Percentiles rank a stretch among this genome's conserved stretches.
phyloP scores from a whole-genome alignment of 30 jellyfish, hydroid and myxozoan genomes.

The Aurelia coerulea region DNA sequence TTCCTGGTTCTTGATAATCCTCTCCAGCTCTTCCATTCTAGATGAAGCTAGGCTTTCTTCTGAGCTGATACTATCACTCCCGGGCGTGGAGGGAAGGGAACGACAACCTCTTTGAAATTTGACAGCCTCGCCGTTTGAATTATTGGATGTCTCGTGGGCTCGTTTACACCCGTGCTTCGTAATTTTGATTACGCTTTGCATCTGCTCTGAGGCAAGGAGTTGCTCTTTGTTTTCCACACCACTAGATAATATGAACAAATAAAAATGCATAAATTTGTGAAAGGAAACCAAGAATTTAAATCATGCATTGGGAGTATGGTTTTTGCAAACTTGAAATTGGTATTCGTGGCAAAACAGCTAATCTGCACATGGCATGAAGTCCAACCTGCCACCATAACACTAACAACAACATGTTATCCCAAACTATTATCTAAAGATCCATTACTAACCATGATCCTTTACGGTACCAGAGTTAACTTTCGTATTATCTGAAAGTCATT shows the following conservation, averaged over 20 bases:
- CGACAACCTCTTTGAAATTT: conserved; percentile 48
- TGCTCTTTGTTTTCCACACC: conserved; percentile 85
- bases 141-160: conserved; percentile 1
- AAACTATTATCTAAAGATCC: too few species aligned
- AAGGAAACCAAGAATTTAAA: not conserved
- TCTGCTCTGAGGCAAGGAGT: conserved; percentile 77
- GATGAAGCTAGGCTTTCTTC: conserved; percentile 74
- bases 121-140: conserved; percentile 8
- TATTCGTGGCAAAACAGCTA: not conserved
- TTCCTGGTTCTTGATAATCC: conserved; percentile 49
- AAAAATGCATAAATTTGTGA: not conserved
- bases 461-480: too few species aligned
- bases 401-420: too few species aligned
- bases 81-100: conserved; percentile 77
- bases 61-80: conserved; percentile 77
- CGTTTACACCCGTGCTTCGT: conserved; percentile 26
- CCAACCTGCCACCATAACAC: too few species aligned
- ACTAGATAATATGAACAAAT: conserved; percentile 32
- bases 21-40: conserved; percentile 81
- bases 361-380: too few species aligned
- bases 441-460: too few species aligned
- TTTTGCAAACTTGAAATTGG: not conserved
- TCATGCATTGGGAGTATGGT: not conserved
- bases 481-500: too few species aligned
- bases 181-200: conserved; percentile 37